A percentile compares a stretch with the other conserved stretches of the same genome.
Conservation (phyloP, 2,797 vertebrate genomes). For the Fringilla coelebs region DNA sequence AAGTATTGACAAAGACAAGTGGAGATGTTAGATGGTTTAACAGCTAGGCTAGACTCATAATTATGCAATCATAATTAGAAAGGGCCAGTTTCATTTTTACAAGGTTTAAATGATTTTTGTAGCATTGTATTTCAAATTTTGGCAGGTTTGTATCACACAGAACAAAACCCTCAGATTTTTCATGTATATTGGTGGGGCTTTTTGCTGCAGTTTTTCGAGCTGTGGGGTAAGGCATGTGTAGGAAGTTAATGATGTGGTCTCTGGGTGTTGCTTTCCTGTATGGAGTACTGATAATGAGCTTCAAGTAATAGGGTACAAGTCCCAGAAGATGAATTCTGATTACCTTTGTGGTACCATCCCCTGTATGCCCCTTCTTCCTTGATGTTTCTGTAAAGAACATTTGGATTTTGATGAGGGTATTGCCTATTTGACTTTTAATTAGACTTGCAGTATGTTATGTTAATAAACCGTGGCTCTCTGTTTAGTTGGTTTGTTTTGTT, state of each 20-base stretch:
- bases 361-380: conserved; percentile 71
- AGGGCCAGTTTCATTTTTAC: background rate
- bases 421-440: conserved; percentile 78
- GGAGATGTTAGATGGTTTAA: background rate
- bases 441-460: conserved; percentile 69
- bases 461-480: conserved; percentile 54
- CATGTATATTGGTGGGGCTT: conserved; percentile 3
- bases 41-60: background rate
- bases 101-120: background rate
- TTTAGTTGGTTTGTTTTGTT: conserved; percentile 5
- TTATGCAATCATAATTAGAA: background rate
- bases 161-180: conserved; percentile 4
- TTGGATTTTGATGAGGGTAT: conserved; percentile 77
- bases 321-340: conserved; percentile 90
- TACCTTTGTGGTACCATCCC: conserved; percentile 81
- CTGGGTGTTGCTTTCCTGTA: conserved; percentile 82
- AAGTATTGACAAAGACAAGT: background rate
- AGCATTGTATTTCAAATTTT: background rate
- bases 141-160: background rate
- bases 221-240: conserved; percentile 77
- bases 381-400: conserved; percentile 78
- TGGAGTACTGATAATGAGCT: conserved; percentile 91
- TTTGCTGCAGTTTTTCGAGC: conserved; percentile 74
- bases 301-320: conserved; percentile 81
- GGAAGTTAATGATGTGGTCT: conserved; percentile 86